These are phyloP conservation scores for Hippasteria phrygiana DNA, from an alignment of 53 echinoderm and acorn worm genomes.

Conservation along the genomic window DNA sequence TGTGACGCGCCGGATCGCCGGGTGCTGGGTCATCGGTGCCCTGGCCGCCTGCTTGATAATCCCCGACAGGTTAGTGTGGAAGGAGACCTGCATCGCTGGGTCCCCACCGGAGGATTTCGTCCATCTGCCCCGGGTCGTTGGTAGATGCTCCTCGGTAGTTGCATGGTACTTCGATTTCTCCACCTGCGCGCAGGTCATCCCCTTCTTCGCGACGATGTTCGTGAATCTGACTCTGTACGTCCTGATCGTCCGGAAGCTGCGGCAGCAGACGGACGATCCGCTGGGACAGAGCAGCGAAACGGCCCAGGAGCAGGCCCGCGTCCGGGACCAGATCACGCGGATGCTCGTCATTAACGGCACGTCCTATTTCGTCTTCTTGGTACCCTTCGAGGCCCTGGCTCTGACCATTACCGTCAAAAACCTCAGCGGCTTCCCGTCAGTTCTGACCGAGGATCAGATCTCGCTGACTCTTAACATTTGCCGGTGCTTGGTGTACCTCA, in stretches of 20 bases:
- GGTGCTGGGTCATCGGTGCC: conserved; percentile 21
- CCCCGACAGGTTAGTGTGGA: conserved; percentile 12
- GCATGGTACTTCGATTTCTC: conserved; percentile 35
- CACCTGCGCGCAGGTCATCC: conserved; percentile 31
- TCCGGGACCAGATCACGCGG: conserved; percentile 53
- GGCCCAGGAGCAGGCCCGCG: neutral
- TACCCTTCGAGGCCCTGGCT: conserved; percentile 28
- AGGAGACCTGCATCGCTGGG: conserved; percentile 18
- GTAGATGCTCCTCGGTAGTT: conserved; percentile 24
- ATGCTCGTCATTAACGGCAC: conserved; percentile 58
- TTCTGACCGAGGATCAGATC: conserved; percentile 20
- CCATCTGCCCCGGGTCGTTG: conserved; percentile 14
- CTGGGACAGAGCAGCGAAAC: conserved; percentile 4
- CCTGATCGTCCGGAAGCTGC: conserved; percentile 23
- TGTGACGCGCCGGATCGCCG: conserved; percentile 5
- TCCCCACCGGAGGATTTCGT: conserved; percentile 7
- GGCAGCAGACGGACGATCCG: neutral
- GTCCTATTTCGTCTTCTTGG: conserved; percentile 29
- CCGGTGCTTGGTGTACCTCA: conserved; percentile 25
- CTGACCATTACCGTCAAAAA: neutral
- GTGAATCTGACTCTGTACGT: conserved; percentile 45
- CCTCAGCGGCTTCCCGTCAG: neutral
- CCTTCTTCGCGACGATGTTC: conserved; percentile 56
- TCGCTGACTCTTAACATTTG: conserved; percentile 17
- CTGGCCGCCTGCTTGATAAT: conserved; percentile 5